These are phyloP conservation scores for Drosophila diplacantha DNA, from an alignment of 2,888 invertebrate species.

Conservation along the genomic window DNA sequence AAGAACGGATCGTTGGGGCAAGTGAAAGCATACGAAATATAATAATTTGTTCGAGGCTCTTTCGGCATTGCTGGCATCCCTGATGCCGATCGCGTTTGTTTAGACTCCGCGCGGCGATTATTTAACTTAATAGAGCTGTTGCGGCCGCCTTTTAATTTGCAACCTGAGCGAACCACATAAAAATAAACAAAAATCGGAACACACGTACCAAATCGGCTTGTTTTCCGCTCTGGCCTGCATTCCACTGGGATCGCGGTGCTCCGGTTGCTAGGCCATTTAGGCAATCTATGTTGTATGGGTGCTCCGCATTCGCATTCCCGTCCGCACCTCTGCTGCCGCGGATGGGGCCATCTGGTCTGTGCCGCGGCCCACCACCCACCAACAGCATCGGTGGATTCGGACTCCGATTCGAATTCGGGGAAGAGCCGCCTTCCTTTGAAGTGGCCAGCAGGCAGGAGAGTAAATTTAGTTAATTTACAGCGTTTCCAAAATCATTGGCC, in stretches of 20 bases:
- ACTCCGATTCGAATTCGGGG: conserved; percentile 27
- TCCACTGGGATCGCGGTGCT: conserved; percentile 13
- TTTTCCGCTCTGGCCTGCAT: conserved; percentile 25
- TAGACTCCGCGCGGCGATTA: conserved; percentile 50
- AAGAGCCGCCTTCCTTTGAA: conserved; percentile 39
- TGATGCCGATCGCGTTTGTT: conserved; percentile 44
- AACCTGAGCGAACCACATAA: conserved; percentile 60
- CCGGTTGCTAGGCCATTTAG: conserved; percentile 29
- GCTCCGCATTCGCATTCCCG: conserved; percentile 10
- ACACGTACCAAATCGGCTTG: conserved; percentile 21
- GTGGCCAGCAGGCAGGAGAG: conserved; percentile 32
- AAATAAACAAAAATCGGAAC: conserved; percentile 57
- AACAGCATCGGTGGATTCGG: conserved; percentile 3
- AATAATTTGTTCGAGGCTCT: conserved; percentile 8
- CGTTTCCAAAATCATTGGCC: conserved; percentile 26
- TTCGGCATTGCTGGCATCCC: conserved; percentile 48
- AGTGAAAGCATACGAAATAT: conserved; percentile 12
- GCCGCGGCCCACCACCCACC: conserved; percentile 36
- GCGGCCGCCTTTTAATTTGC: conserved; percentile 51
- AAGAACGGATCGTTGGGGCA: conserved; percentile 6
- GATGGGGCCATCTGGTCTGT: conserved; percentile 59
- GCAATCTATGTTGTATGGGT: conserved; percentile 11
- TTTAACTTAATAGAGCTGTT: conserved; percentile 33
- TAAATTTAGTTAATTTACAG: conserved; percentile 40
- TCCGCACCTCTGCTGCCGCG: conserved; percentile 26